A percentile compares a stretch with the other conserved stretches of the same genome.
Conservation (phyloP, 2,797 vertebrate species). For the Typhlichthys subterraneus region DNA sequence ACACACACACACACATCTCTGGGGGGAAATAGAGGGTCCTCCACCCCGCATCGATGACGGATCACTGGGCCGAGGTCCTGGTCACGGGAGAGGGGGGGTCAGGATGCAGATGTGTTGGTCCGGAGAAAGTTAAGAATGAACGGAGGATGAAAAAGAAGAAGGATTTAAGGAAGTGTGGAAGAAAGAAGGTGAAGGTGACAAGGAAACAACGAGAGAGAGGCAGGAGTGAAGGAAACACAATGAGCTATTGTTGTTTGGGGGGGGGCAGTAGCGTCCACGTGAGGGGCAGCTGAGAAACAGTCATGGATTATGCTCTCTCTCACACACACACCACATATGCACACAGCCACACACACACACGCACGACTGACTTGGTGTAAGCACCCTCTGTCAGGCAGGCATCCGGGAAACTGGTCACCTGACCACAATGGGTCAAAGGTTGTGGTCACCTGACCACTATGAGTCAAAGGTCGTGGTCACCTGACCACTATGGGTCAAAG, state of each 20-base stretch:
- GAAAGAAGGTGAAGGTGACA: slow-evolving; percentile 51
- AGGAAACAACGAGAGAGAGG: slow-evolving; percentile 45
- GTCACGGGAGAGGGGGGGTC: too few species aligned
- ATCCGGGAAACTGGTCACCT: too few species aligned
- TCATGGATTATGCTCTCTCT: slow-evolving; percentile 34
- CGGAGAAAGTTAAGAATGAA: slow-evolving; percentile 20
- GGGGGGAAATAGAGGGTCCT: slow-evolving; percentile 37
- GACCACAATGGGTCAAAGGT: too few species aligned
- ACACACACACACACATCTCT: slow-evolving; percentile 23
- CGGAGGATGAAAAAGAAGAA: slow-evolving; percentile 39
- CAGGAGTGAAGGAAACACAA: slow-evolving; percentile 75
- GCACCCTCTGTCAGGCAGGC: neutral
- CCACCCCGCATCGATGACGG: too few species aligned
- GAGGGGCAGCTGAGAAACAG: slow-evolving; percentile 65
- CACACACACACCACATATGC: slow-evolving; percentile 7
- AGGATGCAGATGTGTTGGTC: too few species aligned
- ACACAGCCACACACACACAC: slow-evolving; percentile 18
- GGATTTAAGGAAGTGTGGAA: slow-evolving; percentile 32
- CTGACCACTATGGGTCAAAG: too few species aligned
- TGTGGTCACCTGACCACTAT: too few species aligned
- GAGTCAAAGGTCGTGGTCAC: too few species aligned
- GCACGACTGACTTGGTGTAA: neutral
- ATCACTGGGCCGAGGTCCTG: too few species aligned
- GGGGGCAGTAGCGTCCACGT: slow-evolving; percentile 57
- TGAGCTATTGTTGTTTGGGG: slow-evolving; percentile 72